Percentiles rank a stretch among this genome's conserved stretches.
Conservation (phyloP, 2,888 invertebrate genomes). For the Teleiodes luculella region DNA sequence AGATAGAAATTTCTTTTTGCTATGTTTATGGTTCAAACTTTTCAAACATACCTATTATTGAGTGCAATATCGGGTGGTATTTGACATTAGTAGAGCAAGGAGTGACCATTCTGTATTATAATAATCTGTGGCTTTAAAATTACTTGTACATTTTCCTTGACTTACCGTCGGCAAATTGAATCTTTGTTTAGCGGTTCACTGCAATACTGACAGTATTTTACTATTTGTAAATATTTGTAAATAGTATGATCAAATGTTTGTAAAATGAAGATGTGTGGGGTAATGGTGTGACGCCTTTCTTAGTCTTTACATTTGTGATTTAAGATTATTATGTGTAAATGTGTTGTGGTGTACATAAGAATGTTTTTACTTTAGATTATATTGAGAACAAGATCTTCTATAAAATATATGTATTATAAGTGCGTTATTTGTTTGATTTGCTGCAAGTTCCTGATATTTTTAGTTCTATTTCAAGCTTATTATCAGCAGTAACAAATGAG, state of each 20-base stretch:
- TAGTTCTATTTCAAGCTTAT: too few species aligned
- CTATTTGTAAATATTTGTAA: slow-evolving; percentile 38
- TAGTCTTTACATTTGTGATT: slow-evolving; percentile 36
- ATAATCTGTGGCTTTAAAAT: neutral
- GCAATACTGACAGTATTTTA: slow-evolving; percentile 12
- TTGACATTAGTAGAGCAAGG: too few species aligned
- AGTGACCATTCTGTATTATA: too few species aligned
- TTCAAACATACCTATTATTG: too few species aligned
- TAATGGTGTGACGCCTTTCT: neutral
- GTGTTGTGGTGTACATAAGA: slow-evolving; percentile 62
- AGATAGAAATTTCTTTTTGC: too few species aligned
- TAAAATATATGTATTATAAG: slow-evolving; percentile 52
- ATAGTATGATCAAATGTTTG: slow-evolving; percentile 30
- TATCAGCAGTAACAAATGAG: too few species aligned
- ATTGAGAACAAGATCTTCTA: slow-evolving; percentile 69
- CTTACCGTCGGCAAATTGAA: neutral
- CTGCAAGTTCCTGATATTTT: neutral
- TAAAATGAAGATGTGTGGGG: neutral
- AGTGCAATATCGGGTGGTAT: too few species aligned
- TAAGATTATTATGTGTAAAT: slow-evolving; percentile 45
- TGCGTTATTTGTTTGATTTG: slow-evolving; percentile 35
- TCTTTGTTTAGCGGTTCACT: slow-evolving; percentile 6
- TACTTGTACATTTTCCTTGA: neutral
- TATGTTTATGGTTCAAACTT: too few species aligned
- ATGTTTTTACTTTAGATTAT: slow-evolving; percentile 60